A percentile compares a stretch with the other conserved stretches of the same genome.
phyloP scores from a whole-genome alignment of 2,797 vertebrate species.

The Delichon dasypus region DNA sequence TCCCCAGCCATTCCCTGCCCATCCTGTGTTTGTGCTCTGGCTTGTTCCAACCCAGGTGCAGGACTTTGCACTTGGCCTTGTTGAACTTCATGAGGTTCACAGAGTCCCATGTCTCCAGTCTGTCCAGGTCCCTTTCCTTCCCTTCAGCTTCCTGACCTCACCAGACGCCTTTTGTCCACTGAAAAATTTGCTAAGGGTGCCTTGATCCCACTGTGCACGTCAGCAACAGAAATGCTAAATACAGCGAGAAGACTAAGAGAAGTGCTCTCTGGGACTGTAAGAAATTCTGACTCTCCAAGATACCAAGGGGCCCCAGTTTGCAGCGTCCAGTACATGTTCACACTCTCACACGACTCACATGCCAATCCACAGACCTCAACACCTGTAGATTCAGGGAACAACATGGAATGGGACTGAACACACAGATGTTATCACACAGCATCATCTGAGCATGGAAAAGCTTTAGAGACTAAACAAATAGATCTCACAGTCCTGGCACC shows the following conservation, averaged over 20 bases:
- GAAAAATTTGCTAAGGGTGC: neutral
- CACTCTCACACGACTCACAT: neutral
- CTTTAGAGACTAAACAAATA: neutral
- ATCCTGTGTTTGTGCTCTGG: neutral
- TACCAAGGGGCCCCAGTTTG: neutral
- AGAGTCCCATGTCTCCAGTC: neutral
- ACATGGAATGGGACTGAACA: neutral
- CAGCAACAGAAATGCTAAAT: neutral
- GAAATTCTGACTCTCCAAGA: neutral
- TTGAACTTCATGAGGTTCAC: neutral
- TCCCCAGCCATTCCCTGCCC: neutral
- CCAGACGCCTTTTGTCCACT: neutral
- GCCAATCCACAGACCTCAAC: neutral
- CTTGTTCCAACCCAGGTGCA: neutral
- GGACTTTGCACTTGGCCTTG: neutral
- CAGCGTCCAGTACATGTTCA: fast-evolving
- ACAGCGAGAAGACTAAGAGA: neutral
- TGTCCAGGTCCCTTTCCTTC: neutral
- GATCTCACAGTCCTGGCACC: neutral
- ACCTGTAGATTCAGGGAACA: neutral
- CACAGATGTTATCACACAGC: neutral
- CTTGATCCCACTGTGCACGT: neutral
- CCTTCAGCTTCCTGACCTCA: neutral
- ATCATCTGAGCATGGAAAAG: neutral
- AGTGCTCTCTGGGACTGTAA: neutral